Evolutionary conservation across 2,797 vertebrate genomes (phyloP).

Genomic region (Lophotriccus pileatus): DNA sequence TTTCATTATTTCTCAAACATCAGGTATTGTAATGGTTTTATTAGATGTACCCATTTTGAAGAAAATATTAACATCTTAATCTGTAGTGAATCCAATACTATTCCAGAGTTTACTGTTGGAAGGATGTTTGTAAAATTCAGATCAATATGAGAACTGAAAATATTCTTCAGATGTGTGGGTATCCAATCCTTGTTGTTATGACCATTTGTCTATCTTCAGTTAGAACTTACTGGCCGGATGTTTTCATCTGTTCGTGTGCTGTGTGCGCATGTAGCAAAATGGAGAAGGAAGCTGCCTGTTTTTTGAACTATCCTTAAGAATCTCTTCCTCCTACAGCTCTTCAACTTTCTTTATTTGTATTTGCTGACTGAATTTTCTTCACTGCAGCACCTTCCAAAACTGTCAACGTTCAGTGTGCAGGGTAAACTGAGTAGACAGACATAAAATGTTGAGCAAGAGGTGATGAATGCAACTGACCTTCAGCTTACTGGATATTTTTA

Average conservation of each 20-base stretch:
- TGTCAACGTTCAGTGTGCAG: background rate
- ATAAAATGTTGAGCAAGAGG: background rate
- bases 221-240: background rate
- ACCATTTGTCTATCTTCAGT: background rate
- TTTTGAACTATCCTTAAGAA: background rate
- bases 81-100: background rate
- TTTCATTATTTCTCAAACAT: background rate
- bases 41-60: background rate
- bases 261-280: background rate
- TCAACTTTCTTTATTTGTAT: background rate
- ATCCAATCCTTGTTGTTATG: background rate
- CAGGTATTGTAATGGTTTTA: background rate
- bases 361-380: background rate
- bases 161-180: background rate
- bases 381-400: background rate
- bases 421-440: background rate
- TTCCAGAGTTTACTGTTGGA: background rate
- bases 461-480: background rate
- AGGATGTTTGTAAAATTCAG: background rate
- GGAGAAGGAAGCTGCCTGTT: background rate
- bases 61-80: background rate
- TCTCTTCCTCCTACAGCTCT: background rate
- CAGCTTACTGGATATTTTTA: background rate
- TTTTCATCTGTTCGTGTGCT: background rate
- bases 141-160: background rate